phyloP scores from a whole-genome alignment of 2,888 invertebrate species.

The Camptogramma bilineatum region DNA sequence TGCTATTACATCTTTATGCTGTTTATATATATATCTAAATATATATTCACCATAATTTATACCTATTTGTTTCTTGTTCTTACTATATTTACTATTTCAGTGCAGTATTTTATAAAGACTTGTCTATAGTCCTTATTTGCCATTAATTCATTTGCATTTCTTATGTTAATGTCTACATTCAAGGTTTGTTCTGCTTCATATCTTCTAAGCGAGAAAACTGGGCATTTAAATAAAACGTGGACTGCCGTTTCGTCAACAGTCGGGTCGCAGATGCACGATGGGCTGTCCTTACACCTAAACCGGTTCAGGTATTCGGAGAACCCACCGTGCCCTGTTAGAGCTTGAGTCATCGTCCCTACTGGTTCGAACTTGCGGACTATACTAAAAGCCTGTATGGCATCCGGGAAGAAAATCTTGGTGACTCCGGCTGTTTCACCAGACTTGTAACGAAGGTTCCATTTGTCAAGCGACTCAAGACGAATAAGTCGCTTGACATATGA shows the following conservation, averaged over 20 bases:
- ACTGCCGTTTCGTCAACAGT: neutral
- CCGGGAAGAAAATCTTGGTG: too few relatives aligned
- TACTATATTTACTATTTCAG: neutral
- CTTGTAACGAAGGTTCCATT: too few relatives aligned
- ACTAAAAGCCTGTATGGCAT: too few relatives aligned
- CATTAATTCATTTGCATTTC: neutral
- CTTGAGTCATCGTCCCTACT: neutral
- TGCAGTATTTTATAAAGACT: neutral
- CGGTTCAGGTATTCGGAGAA: neutral
- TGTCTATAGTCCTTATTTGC: neutral
- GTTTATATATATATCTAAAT: neutral
- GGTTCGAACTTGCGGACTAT: neutral
- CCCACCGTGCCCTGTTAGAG: neutral
- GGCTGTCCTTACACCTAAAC: neutral
- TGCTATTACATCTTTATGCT: neutral
- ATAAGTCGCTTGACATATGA: too few relatives aligned
- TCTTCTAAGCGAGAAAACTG: slow-evolving; percentile 17
- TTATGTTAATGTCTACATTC: slow-evolving; percentile 19
- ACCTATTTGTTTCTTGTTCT: neutral
- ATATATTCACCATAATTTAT: neutral
- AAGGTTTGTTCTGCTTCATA: neutral
- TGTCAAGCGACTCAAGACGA: too few relatives aligned
- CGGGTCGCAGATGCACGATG: slow-evolving; percentile 35
- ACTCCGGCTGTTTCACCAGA: too few relatives aligned
- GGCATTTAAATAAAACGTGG: slow-evolving; percentile 28